Evolutionary conservation across 2,797 vertebrate genomes (phyloP), one percentile per base, ranked within the genome.

Genomic region (Chaenodraco wilsoni): DNA sequence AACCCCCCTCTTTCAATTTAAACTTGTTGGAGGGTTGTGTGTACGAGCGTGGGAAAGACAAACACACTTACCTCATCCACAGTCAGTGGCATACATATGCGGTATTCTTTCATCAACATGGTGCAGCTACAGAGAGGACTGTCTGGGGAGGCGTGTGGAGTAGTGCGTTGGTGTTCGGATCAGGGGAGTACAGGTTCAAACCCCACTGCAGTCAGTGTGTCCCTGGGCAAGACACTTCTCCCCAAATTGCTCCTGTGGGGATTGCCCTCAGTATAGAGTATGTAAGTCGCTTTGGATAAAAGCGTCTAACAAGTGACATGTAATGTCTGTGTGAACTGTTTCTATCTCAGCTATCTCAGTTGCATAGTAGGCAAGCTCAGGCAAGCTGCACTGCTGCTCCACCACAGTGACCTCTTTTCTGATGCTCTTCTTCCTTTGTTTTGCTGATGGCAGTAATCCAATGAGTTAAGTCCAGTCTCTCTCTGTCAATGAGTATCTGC

Each of bases 41-140:
- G 69, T 59, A 46, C n/a, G 62, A 75, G 85, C 4, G 78, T 83
- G 84, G 64, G 85, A 88, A 83, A 89, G 65, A 66, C 79, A 89
- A 88, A 87, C 78, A 82, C 69, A 58, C 95, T 95, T 93, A 97
- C 97, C 96, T 97, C 97, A 14, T 97, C 96, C 21, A 97, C 96
- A 70, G 96, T 97, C 79, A 98, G 95, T 2, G 97, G 97, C 96
- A 97, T 98, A 71, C 96, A 98, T 89, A 97, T 95, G 82, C 96
- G 94, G 89, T 98, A 98, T 89, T 98, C 97, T 91, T 98, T 98
- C 90, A 96, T 79, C 92, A 98, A 92, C 97, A 98, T 98, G 90
- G 76, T 91, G 87, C 66, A 46, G 66, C 60, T 45, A 65, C 55
- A 57, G 63, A 45, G 55, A 55, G 61, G 44, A n/a, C 21, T 62